These are phyloP conservation scores for Centruroides vittatus DNA, from an alignment of 1,140 invertebrate species.

Conservation along the genomic window DNA sequence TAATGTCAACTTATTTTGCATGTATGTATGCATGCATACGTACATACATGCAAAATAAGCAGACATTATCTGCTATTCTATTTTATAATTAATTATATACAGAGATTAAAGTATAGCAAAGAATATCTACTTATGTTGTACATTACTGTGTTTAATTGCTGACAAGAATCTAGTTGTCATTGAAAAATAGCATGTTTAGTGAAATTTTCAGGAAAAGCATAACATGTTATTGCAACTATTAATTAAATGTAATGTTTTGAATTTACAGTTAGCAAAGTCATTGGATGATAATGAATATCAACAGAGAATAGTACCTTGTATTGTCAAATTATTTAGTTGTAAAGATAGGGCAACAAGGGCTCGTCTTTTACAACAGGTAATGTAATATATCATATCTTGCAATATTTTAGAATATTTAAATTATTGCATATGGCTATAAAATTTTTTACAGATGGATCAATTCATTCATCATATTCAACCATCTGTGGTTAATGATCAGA, in stretches of 20 bases:
- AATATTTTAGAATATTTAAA: slow-evolving; percentile 48
- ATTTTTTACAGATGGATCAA: slow-evolving; percentile 29
- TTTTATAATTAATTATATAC: too few relatives aligned
- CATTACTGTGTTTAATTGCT: too few relatives aligned
- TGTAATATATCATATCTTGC: neutral
- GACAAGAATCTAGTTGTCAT: too few relatives aligned
- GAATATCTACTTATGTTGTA: too few relatives aligned
- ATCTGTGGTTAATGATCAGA: slow-evolving; percentile 62
- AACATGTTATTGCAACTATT: too few relatives aligned
- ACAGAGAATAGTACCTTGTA: slow-evolving; percentile 88
- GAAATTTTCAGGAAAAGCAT: too few relatives aligned
- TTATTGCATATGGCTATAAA: neutral
- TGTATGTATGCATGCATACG: too few relatives aligned
- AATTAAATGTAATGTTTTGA: neutral
- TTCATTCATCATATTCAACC: slow-evolving; percentile 38
- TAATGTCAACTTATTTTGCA: too few relatives aligned
- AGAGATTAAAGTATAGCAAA: too few relatives aligned
- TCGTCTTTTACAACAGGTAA: slow-evolving; percentile 71
- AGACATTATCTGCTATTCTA: too few relatives aligned
- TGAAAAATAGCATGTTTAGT: too few relatives aligned
- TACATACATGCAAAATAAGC: too few relatives aligned
- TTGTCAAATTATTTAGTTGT: slow-evolving; percentile 90
- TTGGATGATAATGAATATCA: slow-evolving; percentile 87
- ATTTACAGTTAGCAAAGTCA: slow-evolving; percentile 60
- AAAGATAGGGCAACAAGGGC: slow-evolving; percentile 89